Evolutionary conservation across 1,140 invertebrate genomes (phyloP), one percentile per base, ranked within the genome.

Genomic region (Pachypsylla venusta): DNA sequence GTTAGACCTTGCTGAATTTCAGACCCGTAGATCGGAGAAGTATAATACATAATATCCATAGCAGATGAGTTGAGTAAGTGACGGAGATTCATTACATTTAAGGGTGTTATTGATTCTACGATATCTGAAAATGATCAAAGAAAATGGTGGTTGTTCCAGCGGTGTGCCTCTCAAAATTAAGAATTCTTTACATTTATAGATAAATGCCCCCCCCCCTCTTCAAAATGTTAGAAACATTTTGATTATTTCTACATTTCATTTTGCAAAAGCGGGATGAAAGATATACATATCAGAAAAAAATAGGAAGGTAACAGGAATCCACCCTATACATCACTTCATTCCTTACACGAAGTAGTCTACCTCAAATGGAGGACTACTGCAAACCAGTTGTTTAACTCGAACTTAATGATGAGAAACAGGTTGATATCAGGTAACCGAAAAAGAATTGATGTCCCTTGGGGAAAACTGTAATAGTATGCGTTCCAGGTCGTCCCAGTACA

Each of bases 41-140:
- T 86, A 65, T 89, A 89, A 66, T 88, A 89, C 70, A 89, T 79
- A 61, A 88, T 83, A 68, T 88, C 85, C 83, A 88, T 85, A 22
- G 83, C 84, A 39, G 82, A 85, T 39, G 80, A 77, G 70, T 87
- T 87, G 20, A 87, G 70, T 42, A 84, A 73, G 57, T 79, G 75
- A 58, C 84, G 73, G 62, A 85, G 74, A 63, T 77, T 77, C 63
- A 80, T 69, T 16, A 82, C 75, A 65, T 81, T 83, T 54, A 79
- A 76, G 26, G 82, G 83, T 24, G 84, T 85, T 53, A 85, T 83
- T 1, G 79, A 77, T 53, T 85, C 82, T 10, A 87, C 82, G 56
- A 81, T 79, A 64, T 81, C 82, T 80, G 61, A 28, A 71, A 71
- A 55, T 65, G 61, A 60, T 55, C 54, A 30, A 30, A 25, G 40